Percentiles rank a stretch among this genome's conserved stretches.
phyloP scores from a whole-genome alignment of 2,888 invertebrate species.

The Ennomos quercinarius region DNA sequence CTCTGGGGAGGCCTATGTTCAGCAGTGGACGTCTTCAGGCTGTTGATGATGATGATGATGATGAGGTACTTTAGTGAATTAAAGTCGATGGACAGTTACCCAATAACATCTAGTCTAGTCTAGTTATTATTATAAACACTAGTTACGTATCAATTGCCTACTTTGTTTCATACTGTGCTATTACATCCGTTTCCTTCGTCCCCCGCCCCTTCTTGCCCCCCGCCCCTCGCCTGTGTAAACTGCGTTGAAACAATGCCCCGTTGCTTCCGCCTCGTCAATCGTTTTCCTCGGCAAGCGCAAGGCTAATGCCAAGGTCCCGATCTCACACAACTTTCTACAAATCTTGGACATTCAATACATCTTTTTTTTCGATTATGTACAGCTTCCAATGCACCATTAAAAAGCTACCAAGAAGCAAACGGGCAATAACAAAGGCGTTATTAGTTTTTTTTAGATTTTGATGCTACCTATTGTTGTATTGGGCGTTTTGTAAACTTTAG shows the following conservation, averaged over 20 bases:
- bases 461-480: no score
- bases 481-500: no score
- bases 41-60: no score
- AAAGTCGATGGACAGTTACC: conserved; percentile 9
- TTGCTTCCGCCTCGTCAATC: conserved; percentile 75
- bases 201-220: conserved; percentile 33
- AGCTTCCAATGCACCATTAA: conserved; percentile 19
- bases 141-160: conserved; percentile 35
- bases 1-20: no score
- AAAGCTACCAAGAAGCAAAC: conserved; percentile 19
- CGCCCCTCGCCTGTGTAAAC: conserved; percentile 56
- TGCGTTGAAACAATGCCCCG: conserved; percentile 73
- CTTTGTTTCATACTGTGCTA: conserved; percentile 24
- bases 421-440: no score
- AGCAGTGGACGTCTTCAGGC: no score
- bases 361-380: conserved; percentile 22
- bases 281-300: conserved; percentile 73
- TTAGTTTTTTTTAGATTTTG: no score
- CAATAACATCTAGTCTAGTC: conserved; percentile 38
- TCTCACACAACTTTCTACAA: conserved; percentile 65
- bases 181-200: conserved; percentile 56
- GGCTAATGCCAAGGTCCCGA: conserved; percentile 80
- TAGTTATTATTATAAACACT: conserved; percentile 42
- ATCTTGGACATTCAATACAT: conserved; percentile 24
- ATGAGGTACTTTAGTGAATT: conserved; percentile 1